phyloP scores from a whole-genome alignment of 92 coral and sea anemone genomes.

The Virgularia gustaviana region DNA sequence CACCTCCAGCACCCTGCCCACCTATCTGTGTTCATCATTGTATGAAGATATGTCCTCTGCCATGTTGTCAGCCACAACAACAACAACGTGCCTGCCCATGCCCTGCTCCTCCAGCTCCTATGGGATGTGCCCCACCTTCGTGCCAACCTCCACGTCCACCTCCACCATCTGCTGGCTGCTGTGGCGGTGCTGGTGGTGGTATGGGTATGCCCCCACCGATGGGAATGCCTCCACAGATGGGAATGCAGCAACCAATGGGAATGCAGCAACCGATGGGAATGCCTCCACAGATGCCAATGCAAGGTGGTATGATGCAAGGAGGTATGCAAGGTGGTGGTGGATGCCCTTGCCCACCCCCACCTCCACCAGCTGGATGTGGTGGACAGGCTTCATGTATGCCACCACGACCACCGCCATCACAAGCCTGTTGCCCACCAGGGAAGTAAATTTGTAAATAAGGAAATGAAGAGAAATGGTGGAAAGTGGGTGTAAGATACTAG shows the following conservation, averaged over 20 bases:
- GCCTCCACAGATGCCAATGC: neutral
- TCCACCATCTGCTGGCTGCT: conserved; percentile 40
- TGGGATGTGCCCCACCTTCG: conserved; percentile 46
- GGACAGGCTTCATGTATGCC: conserved; percentile 49
- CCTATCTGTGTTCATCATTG: conserved; percentile 95
- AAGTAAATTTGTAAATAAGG: conserved; percentile 33
- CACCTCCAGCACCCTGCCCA: conserved; percentile 88
- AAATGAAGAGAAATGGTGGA: neutral
- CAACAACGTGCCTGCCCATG: conserved; percentile 44
- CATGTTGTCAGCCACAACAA: conserved; percentile 68
- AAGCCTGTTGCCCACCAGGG: conserved; percentile 37
- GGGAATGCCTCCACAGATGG: conserved; percentile 57
- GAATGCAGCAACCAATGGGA: conserved; percentile 40
- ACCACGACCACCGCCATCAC: conserved; percentile 49
- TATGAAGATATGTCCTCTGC: conserved; percentile 87
- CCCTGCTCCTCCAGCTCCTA: conserved; percentile 51
- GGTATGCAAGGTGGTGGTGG: conserved; percentile 22
- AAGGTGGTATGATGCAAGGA: neutral
- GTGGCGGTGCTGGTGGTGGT: conserved; percentile 18
- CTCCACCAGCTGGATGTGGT: conserved; percentile 50
- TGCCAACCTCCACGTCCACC: conserved; percentile 41
- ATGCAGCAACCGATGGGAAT: conserved; percentile 10
- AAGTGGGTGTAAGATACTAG: neutral
- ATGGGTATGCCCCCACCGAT: conserved; percentile 56
- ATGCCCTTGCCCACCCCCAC: conserved; percentile 46